Conservation (phyloP, 2,113 vertebrate genomes). For the Zapornia atra region DNA sequence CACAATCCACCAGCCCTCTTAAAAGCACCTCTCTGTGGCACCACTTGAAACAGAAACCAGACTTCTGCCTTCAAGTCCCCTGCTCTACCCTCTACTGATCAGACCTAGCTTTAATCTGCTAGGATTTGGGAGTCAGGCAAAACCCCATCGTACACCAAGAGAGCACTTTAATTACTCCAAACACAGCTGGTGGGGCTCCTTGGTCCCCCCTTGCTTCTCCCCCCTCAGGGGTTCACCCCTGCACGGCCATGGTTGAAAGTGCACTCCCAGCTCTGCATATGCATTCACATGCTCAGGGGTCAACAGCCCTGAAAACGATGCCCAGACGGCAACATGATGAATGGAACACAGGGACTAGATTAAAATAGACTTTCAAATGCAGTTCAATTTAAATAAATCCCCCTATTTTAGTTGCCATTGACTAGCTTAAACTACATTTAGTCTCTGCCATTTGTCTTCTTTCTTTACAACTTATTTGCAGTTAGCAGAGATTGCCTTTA, state of each 20-base stretch:
- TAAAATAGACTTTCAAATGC: neutral
- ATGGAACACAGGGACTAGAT: neutral
- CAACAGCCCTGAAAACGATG: neutral
- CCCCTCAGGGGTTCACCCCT: neutral
- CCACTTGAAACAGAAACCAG: neutral
- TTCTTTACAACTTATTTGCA: neutral
- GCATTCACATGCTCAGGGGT: neutral
- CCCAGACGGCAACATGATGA: neutral
- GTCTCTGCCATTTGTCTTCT: neutral
- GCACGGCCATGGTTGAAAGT: neutral
- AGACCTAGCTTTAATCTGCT: neutral
- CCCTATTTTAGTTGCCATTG: neutral
- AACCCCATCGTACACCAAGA: neutral
- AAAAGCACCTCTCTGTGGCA: neutral
- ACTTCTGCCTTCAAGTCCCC: neutral
- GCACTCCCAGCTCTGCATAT: neutral
- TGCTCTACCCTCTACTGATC: neutral
- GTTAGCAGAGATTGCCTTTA: neutral
- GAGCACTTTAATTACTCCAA: neutral
- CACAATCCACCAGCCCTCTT: neutral
- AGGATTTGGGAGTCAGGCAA: neutral
- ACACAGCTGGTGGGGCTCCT: neutral
- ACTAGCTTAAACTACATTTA: neutral
- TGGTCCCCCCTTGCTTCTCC: neutral
- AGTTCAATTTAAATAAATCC: neutral